Evolutionary conservation across 2,797 vertebrate species (phyloP), one percentile per base, ranked within the genome.

Genomic region (Oophaga sylvatica): DNA sequence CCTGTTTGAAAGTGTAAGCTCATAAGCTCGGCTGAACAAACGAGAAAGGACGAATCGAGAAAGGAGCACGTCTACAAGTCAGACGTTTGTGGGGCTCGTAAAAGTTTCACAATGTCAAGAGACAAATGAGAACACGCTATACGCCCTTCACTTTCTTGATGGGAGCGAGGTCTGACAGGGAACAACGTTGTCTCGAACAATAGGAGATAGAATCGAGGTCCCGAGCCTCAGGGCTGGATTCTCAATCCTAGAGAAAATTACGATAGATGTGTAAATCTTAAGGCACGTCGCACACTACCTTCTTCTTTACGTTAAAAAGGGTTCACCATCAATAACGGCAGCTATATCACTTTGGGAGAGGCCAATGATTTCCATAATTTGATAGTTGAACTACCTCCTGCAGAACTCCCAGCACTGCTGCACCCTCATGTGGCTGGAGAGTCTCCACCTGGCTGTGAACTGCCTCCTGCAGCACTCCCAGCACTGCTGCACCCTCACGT

Each of bases 71-170:
- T 57, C 73, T 89, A 83, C 26, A 57, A 81, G 31, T 78, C 8
- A 2, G 62, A 81, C 75, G 0, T 35, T 76, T 90, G 41, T 1
- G 0, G 56, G 89, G 57, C 86, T 77, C 62, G 41, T 87, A 89
- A 84, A 87, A 3, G 0, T 65, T 26, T 60, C 84, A 84, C 12
- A 81, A 87, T 63, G 41, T n/a, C 67, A 60, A 35, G 77, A 79
- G 90, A 20, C 31, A 91, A 90, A 90, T 5, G 1, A 59, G 41
- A 88, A 57, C 16, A 67, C 35, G 62, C n/a, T 65, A 73, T 60
- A 15, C 67, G 9, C 29, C 77, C 78, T 5, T 5, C 84, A n/a
- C 56, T 17, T 15, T 56, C 63, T 12, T 56, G 62, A 79, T 45
- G 45, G 35, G 73, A 31, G 31, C 26, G n/a, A 70, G 16, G 65